Conservation (phyloP, 1,140 invertebrate species). For the Leptoteleia sp. region DNA sequence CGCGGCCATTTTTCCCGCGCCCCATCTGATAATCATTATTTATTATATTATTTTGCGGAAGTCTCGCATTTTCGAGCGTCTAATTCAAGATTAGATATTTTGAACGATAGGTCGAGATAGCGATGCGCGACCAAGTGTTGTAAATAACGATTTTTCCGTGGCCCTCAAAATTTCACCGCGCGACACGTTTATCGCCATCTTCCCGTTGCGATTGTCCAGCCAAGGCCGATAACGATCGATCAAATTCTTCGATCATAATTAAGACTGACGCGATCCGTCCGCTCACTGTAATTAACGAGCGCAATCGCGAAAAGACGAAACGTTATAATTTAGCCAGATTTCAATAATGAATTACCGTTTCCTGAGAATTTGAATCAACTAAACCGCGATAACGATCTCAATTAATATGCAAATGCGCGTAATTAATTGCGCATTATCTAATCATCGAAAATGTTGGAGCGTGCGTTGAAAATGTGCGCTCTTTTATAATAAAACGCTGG, state of each 20-base stretch:
- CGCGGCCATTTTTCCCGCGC: not conserved
- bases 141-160: no score
- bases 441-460: slow-evolving; percentile 55
- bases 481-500: slow-evolving; percentile 49
- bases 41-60: slow-evolving; percentile 26
- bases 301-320: slow-evolving; percentile 19
- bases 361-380: slow-evolving; percentile 31
- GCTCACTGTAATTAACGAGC: slow-evolving; percentile 26
- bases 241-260: slow-evolving; percentile 25
- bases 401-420: slow-evolving; percentile 53
- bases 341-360: slow-evolving; percentile 38
- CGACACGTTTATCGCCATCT: no score
- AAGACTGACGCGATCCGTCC: slow-evolving; percentile 25
- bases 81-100: slow-evolving; percentile 15
- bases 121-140: not conserved
- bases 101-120: not conserved
- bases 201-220: no score
- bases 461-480: slow-evolving; percentile 46
- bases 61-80: slow-evolving; percentile 8
- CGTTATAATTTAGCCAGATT: slow-evolving; percentile 42
- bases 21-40: slow-evolving; percentile 29
- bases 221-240: not conserved
- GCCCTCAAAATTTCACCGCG: no score
- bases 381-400: slow-evolving; percentile 32
- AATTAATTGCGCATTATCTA: slow-evolving; percentile 62